Conservation (phyloP, 53 echinoderm and acorn worm genomes). For the Mesocentrotus franciscanus region DNA sequence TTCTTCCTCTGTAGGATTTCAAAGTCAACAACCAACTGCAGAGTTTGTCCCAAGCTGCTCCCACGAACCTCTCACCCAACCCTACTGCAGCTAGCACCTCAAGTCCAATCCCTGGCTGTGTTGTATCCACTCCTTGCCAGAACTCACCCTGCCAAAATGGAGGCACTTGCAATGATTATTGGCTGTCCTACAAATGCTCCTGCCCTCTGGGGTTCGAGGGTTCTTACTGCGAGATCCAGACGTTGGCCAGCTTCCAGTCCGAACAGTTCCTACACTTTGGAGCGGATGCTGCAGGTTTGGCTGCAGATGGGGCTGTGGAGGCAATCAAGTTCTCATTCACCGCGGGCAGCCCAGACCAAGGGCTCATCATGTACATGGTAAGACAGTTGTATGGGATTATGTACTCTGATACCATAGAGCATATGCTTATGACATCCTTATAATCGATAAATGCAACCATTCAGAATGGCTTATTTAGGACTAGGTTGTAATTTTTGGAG, state of each 20-base stretch:
- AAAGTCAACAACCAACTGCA: slow-evolving; percentile 70
- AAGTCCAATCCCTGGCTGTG: slow-evolving; percentile 82
- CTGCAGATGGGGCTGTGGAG: slow-evolving; percentile 57
- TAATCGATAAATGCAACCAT: too few species aligned
- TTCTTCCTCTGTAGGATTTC: slow-evolving; percentile 66
- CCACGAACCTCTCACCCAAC: slow-evolving; percentile 31
- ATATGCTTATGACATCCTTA: not conserved
- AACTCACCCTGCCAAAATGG: slow-evolving; percentile 83
- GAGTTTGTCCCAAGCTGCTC: slow-evolving; percentile 56
- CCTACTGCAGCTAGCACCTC: slow-evolving; percentile 30
- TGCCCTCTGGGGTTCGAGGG: slow-evolving; percentile 87
- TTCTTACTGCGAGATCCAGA: slow-evolving; percentile 83
- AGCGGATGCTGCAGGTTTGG: slow-evolving; percentile 31
- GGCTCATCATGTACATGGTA: slow-evolving; percentile 94
- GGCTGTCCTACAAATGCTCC: slow-evolving; percentile 85
- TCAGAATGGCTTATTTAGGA: too few species aligned
- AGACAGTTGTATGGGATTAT: slow-evolving; percentile 22
- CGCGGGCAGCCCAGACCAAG: slow-evolving; percentile 73
- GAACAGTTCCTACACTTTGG: slow-evolving; percentile 87
- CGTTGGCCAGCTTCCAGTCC: slow-evolving; percentile 82
- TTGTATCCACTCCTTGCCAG: slow-evolving; percentile 75
- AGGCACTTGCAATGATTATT: slow-evolving; percentile 84
- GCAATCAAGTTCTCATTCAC: slow-evolving; percentile 84
- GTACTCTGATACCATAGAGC: not conserved
- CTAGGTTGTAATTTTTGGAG: too few species aligned